A percentile compares a stretch with the other conserved stretches of the same genome.
Conservation (phyloP, 2,888 invertebrate genomes). For the Acleris sparsana region DNA sequence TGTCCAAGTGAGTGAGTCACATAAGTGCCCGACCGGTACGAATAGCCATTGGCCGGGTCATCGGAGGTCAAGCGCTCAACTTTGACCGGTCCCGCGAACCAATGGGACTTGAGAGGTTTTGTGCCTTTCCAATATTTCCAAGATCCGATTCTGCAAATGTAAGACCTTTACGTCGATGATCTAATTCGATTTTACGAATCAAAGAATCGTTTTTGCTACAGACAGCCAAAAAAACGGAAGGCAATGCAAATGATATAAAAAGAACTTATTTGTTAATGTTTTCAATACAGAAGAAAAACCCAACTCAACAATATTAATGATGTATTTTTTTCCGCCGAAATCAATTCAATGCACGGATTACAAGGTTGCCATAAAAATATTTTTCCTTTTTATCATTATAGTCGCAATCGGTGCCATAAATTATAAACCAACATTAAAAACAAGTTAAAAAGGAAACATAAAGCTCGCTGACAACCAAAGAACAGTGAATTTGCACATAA, state of each 20-base stretch:
- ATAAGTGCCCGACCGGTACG: constrained; percentile 47
- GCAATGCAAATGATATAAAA: constrained; percentile 21
- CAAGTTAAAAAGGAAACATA: constrained; percentile 38
- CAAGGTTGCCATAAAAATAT: constrained; percentile 34
- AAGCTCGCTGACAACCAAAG: constrained; percentile 46
- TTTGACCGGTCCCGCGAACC: constrained; percentile 63
- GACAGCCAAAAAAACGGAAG: constrained; percentile 28
- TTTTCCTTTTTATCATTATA: constrained; percentile 35
- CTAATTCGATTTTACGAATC: constrained; percentile 7
- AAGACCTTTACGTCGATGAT: constrained; percentile 5
- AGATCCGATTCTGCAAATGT: constrained; percentile 6
- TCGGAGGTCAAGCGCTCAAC: constrained; percentile 71
- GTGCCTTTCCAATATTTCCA: constrained; percentile 28
- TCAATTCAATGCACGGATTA: constrained; percentile 37
- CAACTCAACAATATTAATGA: constrained; percentile 34
- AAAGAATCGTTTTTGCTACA: not conserved
- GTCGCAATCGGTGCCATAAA: constrained; percentile 40
- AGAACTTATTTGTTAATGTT: constrained; percentile 17
- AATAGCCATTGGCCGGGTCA: constrained; percentile 63
- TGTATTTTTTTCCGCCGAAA: constrained; percentile 33
- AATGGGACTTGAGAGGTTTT: constrained; percentile 44
- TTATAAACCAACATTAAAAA: constrained; percentile 38
- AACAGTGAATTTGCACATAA: constrained; percentile 60
- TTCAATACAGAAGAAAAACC: constrained; percentile 30
- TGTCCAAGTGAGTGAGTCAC: constrained; percentile 49